A percentile compares a stretch with the other conserved stretches of the same genome.
These are phyloP conservation scores for Leptatherina wallacei DNA, from an alignment of 2,797 vertebrate species.

Conservation along the genomic window DNA sequence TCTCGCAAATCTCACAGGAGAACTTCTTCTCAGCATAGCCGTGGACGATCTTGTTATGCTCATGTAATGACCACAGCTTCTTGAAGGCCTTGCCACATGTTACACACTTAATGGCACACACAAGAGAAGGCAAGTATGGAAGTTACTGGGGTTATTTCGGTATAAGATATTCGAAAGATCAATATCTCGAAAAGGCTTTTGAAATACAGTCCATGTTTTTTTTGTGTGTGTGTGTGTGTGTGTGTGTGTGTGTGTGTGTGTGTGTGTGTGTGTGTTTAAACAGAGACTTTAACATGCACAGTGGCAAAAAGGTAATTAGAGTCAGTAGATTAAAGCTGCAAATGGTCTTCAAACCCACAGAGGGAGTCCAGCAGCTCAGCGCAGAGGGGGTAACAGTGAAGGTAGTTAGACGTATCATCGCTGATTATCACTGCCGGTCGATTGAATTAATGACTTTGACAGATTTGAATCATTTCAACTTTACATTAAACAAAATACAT, in stretches of 20 bases:
- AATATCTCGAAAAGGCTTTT: slow-evolving; percentile 23
- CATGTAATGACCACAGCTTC: slow-evolving; percentile 98
- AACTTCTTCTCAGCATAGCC: slow-evolving; percentile 98
- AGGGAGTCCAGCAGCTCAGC: slow-evolving; percentile 62
- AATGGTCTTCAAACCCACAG: slow-evolving; percentile 67
- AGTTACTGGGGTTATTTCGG: background rate
- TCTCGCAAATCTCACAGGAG: slow-evolving; percentile 98
- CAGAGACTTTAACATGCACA: slow-evolving; percentile 42
- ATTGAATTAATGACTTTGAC: slow-evolving; percentile 21
- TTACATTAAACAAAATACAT: background rate
- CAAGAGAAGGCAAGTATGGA: background rate
- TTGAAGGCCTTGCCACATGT: slow-evolving; percentile 97
- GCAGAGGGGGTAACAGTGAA: slow-evolving; percentile 28
- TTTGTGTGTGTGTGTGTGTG: slow-evolving; percentile 24
- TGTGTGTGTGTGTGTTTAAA: slow-evolving; percentile 39
- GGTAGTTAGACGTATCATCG: slow-evolving; percentile 44
- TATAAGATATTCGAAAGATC: slow-evolving; percentile 11
- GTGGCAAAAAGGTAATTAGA: slow-evolving; percentile 56
- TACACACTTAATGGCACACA: slow-evolving; percentile 83
- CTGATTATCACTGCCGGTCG: slow-evolving; percentile 25
- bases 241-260: slow-evolving; percentile 14
- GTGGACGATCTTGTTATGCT: slow-evolving; percentile 97
- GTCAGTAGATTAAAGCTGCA: slow-evolving; percentile 61
- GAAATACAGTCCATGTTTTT: slow-evolving; percentile 27
- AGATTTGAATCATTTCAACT: slow-evolving; percentile 12